These are phyloP conservation scores for Corapipo altera DNA, from an alignment of 2,113 vertebrate species.

Conservation along the genomic window DNA sequence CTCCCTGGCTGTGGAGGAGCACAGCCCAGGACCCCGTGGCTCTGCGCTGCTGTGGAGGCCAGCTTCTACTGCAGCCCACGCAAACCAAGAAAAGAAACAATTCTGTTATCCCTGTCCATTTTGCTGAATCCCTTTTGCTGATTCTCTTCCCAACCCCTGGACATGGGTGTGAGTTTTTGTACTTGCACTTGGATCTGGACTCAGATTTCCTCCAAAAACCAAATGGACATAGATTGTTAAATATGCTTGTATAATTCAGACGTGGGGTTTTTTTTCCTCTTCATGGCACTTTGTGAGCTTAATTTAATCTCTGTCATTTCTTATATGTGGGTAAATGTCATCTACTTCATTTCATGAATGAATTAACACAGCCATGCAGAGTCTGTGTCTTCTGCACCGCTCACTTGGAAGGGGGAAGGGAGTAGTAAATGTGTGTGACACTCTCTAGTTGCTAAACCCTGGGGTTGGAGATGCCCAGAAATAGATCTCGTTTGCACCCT, in stretches of 20 bases:
- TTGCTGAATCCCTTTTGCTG: not conserved
- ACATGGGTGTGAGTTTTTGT: fast-evolving
- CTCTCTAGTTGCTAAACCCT: not conserved
- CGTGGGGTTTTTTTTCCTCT: not conserved
- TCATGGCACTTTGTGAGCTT: not conserved
- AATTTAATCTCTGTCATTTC: conserved; percentile 56
- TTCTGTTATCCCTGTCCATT: not conserved
- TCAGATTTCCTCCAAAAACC: not conserved
- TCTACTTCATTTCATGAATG: conserved; percentile 58
- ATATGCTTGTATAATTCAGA: conserved; percentile 6
- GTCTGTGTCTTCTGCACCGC: not conserved
- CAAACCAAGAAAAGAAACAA: not conserved
- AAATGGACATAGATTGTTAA: not conserved
- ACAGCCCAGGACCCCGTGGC: fast-evolving
- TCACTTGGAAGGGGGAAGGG: not conserved
- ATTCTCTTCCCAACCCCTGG: not conserved
- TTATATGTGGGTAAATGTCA: conserved; percentile 57
- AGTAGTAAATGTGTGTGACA: not conserved
- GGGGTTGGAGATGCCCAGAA: not conserved
- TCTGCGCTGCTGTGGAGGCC: fast-evolving
- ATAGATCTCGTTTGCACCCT: not conserved
- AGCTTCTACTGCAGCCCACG: not conserved
- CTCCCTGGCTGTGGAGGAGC: not conserved
- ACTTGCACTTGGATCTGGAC: not conserved
- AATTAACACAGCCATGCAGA: conserved; percentile 40